Conservation (phyloP, 2,797 vertebrate species). For the Todus mexicanus region DNA sequence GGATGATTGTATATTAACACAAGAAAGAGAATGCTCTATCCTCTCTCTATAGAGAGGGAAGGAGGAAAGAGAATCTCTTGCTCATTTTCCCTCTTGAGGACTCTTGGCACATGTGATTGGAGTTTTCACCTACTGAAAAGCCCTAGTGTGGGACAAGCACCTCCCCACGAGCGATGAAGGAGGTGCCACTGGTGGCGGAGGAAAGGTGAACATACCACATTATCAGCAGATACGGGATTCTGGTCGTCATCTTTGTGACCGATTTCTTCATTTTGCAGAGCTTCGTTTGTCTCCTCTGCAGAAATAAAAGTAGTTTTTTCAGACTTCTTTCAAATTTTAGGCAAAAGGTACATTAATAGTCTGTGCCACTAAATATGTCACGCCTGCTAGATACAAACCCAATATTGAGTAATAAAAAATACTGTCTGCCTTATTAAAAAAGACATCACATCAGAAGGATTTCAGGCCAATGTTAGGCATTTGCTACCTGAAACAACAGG, state of each 20-base stretch:
- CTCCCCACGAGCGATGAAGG: not conserved
- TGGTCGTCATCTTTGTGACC: constrained; percentile 78
- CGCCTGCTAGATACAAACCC: not conserved
- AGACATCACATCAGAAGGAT: not conserved
- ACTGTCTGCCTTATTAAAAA: not conserved
- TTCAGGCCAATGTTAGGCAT: not conserved
- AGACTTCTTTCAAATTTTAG: constrained; percentile 9
- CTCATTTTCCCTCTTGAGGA: not conserved
- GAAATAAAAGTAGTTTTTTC: constrained; percentile 61
- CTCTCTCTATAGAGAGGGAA: not conserved
- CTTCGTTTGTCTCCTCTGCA: constrained; percentile 84
- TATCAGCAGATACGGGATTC: constrained; percentile 76
- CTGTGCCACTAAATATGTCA: not conserved
- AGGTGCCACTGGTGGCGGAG: not conserved
- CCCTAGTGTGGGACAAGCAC: not conserved
- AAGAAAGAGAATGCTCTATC: not conserved
- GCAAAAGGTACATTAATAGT: not conserved
- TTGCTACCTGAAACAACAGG: not conserved
- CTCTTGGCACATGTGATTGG: not conserved
- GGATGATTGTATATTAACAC: not conserved
- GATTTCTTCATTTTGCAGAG: constrained; percentile 79
- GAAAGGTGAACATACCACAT: constrained; percentile 82
- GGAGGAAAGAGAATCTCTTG: not conserved
- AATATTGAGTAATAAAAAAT: not conserved
- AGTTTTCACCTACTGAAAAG: not conserved